Conservation (phyloP, 2,888 invertebrate genomes). For the Chironomus riparius region DNA sequence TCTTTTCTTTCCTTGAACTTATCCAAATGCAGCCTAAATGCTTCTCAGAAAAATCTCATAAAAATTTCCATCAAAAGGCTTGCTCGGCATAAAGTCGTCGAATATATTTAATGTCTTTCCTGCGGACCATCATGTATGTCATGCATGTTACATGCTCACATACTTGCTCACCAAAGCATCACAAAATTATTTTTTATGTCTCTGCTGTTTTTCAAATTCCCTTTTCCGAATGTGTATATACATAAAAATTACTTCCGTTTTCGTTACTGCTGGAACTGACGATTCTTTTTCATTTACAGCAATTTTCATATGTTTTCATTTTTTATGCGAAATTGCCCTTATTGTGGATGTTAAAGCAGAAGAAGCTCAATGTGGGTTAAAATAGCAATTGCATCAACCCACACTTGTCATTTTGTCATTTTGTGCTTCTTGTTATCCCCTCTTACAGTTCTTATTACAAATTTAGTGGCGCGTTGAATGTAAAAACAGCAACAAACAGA, state of each 20-base stretch:
- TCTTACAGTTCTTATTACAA: not conserved
- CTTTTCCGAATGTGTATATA: not conserved
- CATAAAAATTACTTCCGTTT: constrained; percentile 22
- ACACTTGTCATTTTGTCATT: too few relatives aligned
- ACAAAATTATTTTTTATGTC: constrained; percentile 15
- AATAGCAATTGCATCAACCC: too few relatives aligned
- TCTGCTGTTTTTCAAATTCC: not conserved
- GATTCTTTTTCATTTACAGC: not conserved
- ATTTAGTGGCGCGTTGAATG: not conserved
- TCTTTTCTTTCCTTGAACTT: too few relatives aligned
- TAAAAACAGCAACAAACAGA: not conserved
- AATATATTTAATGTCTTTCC: too few relatives aligned
- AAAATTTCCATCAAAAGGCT: too few relatives aligned
- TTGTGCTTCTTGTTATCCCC: too few relatives aligned
- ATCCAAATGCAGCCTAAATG: too few relatives aligned
- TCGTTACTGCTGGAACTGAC: not conserved
- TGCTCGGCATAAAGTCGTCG: too few relatives aligned
- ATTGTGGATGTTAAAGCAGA: not conserved
- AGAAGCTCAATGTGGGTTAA: too few relatives aligned
- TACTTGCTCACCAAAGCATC: constrained; percentile 15
- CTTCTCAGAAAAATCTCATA: too few relatives aligned
- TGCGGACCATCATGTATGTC: not conserved
- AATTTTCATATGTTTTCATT: not conserved
- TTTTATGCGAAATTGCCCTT: not conserved
- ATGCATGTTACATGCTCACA: not conserved